Evolutionary conservation across 2,113 vertebrate genomes (phyloP).

Genomic region (Butastur rufipennis): DNA sequence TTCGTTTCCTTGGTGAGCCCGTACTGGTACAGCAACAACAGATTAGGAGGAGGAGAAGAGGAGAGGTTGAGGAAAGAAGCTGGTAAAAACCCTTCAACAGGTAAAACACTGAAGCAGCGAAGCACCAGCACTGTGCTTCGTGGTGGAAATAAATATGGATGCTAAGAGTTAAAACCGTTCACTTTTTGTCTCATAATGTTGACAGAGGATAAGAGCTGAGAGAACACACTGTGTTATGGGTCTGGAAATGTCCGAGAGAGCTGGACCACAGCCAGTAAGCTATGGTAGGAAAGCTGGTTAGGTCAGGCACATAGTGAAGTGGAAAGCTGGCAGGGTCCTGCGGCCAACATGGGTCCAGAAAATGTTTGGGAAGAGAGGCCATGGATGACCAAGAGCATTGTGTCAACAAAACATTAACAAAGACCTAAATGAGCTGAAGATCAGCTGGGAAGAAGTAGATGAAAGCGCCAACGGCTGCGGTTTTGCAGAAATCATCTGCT

Average conservation of each 20-base stretch:
- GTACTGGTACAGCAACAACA: rapidly evolving
- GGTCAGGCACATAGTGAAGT: not conserved
- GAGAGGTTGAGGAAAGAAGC: not conserved
- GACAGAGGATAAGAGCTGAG: not conserved
- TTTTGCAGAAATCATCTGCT: not conserved
- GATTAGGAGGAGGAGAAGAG: not conserved
- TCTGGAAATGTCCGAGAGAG: not conserved
- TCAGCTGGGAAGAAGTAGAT: not conserved
- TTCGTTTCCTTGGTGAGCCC: not conserved
- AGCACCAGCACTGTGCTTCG: not conserved
- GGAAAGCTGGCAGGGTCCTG: not conserved
- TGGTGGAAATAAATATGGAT: not conserved
- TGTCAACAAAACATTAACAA: not conserved
- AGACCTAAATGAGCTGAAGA: not conserved
- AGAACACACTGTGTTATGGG: not conserved
- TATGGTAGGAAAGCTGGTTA: not conserved
- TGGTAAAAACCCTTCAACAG: not conserved
- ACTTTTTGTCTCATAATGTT: not conserved
- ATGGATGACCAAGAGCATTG: not conserved
- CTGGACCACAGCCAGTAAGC: not conserved
- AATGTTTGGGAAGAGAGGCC: not conserved
- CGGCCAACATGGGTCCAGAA: not conserved
- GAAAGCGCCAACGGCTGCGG: not conserved
- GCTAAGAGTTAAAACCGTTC: not conserved
- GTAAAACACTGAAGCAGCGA: not conserved